phyloP scores from a whole-genome alignment of 2,888 invertebrate genomes.

The Melipona bicolor region DNA sequence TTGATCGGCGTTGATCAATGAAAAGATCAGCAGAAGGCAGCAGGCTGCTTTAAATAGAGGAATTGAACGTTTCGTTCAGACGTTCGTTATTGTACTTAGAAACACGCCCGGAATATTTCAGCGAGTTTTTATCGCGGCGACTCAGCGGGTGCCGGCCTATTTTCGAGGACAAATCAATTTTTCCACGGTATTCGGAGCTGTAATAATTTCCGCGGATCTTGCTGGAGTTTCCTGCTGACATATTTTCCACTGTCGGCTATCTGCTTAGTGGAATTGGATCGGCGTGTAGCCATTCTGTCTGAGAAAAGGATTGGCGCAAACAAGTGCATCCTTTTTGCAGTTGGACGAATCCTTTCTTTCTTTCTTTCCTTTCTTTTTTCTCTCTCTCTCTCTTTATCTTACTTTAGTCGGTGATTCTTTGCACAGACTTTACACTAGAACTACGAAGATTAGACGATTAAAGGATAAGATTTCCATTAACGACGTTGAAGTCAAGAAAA shows the following conservation, averaged over 20 bases:
- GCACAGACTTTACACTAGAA: background rate
- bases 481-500: too few relatives aligned
- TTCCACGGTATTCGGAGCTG: conserved; percentile 34
- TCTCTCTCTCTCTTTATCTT: background rate
- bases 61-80: background rate
- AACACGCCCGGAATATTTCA: conserved; percentile 19
- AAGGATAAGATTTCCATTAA: too few relatives aligned
- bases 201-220: conserved; percentile 35
- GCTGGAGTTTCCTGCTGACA: conserved; percentile 33
- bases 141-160: conserved; percentile 34
- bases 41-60: background rate
- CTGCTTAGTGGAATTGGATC: conserved; percentile 43
- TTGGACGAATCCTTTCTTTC: background rate
- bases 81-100: background rate
- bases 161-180: conserved; percentile 50
- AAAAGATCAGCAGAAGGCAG: background rate
- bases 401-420: background rate
- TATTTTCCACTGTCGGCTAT: conserved; percentile 40
- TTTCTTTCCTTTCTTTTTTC: background rate
- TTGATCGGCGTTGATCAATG: background rate
- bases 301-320: background rate
- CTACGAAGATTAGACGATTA: too few relatives aligned
- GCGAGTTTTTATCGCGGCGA: conserved; percentile 26
- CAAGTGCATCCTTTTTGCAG: background rate
- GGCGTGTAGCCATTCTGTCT: background rate